Conservation (phyloP, 2,113 vertebrate species). For the Grallaria varia region DNA sequence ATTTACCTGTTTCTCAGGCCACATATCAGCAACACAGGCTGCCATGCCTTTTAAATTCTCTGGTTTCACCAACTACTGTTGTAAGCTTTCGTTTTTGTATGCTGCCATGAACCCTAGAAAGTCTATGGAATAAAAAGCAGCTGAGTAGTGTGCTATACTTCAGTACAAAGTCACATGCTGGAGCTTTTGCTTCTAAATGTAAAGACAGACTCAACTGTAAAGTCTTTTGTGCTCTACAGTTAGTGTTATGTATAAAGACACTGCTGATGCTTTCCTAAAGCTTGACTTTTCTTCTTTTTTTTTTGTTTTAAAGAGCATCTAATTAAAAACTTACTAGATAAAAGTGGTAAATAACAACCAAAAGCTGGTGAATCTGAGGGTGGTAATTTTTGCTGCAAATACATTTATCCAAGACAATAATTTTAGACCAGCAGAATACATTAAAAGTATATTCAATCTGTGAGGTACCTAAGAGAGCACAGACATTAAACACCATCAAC, state of each 20-base stretch:
- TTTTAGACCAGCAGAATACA: neutral
- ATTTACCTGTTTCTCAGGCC: neutral
- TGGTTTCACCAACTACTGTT: neutral
- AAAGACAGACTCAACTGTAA: neutral
- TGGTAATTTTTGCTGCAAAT: neutral
- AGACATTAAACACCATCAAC: neutral
- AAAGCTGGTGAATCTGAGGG: neutral
- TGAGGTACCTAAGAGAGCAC: neutral
- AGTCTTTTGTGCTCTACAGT: neutral
- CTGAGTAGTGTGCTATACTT: neutral
- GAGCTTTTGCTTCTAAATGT: neutral
- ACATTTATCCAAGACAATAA: neutral
- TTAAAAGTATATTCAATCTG: neutral
- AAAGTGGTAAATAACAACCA: neutral
- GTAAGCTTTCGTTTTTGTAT: neutral
- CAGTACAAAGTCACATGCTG: neutral
- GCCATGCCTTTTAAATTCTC: neutral
- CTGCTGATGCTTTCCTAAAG: neutral
- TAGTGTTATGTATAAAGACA: neutral
- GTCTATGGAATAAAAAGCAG: neutral
- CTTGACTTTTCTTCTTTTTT: neutral
- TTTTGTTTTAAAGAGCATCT: neutral
- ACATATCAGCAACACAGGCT: neutral
- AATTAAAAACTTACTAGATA: neutral
- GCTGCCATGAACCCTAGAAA: neutral